Percentiles rank a stretch among this genome's conserved stretches.
phyloP scores from a whole-genome alignment of 2,888 invertebrate genomes.

The Melieria picta region DNA sequence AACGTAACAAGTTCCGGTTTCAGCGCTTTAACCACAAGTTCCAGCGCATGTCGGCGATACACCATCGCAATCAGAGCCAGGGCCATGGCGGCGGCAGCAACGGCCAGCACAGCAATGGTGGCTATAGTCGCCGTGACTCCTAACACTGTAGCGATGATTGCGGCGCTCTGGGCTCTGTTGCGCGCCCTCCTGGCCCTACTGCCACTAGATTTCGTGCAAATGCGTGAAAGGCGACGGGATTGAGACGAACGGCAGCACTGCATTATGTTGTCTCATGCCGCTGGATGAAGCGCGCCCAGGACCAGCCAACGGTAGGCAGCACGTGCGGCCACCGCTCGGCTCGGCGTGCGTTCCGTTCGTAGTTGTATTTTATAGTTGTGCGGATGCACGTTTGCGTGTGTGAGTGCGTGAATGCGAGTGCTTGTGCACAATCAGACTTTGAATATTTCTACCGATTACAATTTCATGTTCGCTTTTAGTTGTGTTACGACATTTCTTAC shows the following conservation, averaged over 20 bases:
- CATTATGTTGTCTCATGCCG: neutral
- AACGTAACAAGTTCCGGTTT: slow-evolving; percentile 61
- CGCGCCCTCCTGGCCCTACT: slow-evolving; percentile 11
- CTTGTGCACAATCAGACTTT: too few relatives aligned
- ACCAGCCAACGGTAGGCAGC: neutral
- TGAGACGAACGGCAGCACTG: neutral
- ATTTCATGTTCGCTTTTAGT: neutral
- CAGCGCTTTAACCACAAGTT: slow-evolving; percentile 56
- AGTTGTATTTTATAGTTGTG: neutral
- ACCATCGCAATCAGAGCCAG: slow-evolving; percentile 48
- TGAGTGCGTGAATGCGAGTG: too few relatives aligned
- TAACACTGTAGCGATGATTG: slow-evolving; percentile 41
- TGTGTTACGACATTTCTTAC: neutral
- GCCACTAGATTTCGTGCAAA: slow-evolving; percentile 16
- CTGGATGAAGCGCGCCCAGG: neutral
- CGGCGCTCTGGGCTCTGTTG: slow-evolving; percentile 4
- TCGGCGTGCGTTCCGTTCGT: neutral
- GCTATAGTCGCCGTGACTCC: slow-evolving; percentile 47
- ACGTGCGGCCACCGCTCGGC: neutral
- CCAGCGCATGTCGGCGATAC: slow-evolving; percentile 41
- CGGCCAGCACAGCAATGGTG: slow-evolving; percentile 40
- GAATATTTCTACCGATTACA: too few relatives aligned
- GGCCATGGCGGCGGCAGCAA: slow-evolving; percentile 7
- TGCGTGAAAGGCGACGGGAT: neutral
- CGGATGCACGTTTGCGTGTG: too few relatives aligned